These are phyloP conservation scores for Platycnemis pennipes DNA, from an alignment of 2,888 invertebrate genomes.

Conservation along the genomic window DNA sequence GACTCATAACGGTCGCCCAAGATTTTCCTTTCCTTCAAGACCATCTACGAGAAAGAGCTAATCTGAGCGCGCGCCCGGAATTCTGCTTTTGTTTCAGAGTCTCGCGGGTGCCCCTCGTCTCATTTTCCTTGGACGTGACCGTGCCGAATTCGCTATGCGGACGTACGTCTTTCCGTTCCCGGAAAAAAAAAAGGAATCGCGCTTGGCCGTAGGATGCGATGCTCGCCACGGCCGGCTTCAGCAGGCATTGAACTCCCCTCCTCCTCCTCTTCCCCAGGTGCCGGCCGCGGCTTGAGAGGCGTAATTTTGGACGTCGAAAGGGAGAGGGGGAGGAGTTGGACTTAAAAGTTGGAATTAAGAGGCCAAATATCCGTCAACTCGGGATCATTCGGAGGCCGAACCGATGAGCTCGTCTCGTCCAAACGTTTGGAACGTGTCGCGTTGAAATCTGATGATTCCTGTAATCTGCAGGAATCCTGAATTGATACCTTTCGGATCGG, in stretches of 20 bases:
- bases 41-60: slow-evolving; percentile 19
- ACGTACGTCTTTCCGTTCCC: not conserved
- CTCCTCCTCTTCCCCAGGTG: not conserved
- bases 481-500: not conserved
- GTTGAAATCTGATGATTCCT: not conserved
- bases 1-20: not conserved
- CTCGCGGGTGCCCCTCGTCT: slow-evolving; percentile 27
- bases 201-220: slow-evolving; percentile 14
- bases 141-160: slow-evolving; percentile 62
- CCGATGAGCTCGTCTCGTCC: not conserved
- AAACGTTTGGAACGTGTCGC: not conserved
- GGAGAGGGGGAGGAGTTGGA: not conserved
- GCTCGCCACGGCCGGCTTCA: not conserved
- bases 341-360: not conserved
- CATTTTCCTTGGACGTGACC: slow-evolving; percentile 61
- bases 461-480: not conserved
- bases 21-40: not conserved
- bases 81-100: slow-evolving; percentile 44
- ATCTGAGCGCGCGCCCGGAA: slow-evolving; percentile 48
- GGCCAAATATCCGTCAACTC: slow-evolving; percentile 15
- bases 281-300: not conserved
- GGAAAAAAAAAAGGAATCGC: not conserved
- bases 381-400: not conserved
- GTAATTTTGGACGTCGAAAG: not conserved
- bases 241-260: slow-evolving; percentile 42